These are phyloP conservation scores for Antheraea yamamai DNA, from an alignment of 2,888 invertebrate species.

Conservation along the genomic window DNA sequence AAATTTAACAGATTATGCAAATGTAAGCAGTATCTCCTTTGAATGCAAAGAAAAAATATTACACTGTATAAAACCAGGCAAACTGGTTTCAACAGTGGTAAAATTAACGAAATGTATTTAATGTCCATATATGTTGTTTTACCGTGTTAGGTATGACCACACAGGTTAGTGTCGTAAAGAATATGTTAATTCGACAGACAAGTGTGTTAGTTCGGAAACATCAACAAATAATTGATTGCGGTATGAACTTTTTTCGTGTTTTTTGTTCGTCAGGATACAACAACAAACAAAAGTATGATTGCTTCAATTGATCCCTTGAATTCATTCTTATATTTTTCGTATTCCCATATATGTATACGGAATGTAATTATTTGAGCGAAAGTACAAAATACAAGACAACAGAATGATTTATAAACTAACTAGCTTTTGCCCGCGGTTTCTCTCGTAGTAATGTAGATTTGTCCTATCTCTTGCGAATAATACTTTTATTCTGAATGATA, in stretches of 20 bases:
- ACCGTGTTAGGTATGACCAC: background rate
- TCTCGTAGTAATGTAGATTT: too few relatives aligned
- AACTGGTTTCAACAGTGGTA: background rate
- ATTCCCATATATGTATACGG: background rate
- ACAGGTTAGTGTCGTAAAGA: background rate
- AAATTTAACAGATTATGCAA: background rate
- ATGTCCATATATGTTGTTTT: background rate
- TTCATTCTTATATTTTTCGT: background rate
- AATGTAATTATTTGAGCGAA: background rate
- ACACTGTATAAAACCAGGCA: background rate
- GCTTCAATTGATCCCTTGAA: background rate
- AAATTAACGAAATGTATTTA: conserved; percentile 1
- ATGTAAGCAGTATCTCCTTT: background rate
- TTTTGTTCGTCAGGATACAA: background rate
- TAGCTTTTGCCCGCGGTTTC: too few relatives aligned
- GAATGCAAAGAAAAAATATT: background rate
- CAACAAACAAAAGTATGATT: background rate
- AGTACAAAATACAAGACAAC: background rate
- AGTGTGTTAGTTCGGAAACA: background rate
- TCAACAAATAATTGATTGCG: background rate
- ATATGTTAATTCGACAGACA: conserved; percentile 2
- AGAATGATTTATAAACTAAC: background rate
- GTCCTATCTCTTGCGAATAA: too few relatives aligned
- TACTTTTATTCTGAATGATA: too few relatives aligned
- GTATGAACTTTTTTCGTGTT: background rate